Percentiles rank a stretch among this genome's conserved stretches.
Evolutionary conservation across 2,113 vertebrate genomes (phyloP).

Genomic region (Nibea albiflora): DNA sequence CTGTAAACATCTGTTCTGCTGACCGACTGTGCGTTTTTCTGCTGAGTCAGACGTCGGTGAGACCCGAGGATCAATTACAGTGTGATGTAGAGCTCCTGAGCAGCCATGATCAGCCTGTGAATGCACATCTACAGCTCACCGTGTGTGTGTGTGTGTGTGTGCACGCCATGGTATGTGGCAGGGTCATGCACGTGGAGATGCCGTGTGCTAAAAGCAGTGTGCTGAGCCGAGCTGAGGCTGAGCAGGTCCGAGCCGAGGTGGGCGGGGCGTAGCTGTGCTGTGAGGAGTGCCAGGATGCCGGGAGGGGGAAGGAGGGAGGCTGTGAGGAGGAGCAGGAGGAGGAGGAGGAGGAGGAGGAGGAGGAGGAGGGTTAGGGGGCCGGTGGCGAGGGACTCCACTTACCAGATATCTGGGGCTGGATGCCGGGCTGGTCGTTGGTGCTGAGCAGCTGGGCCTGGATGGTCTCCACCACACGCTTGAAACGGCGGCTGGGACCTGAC

Average conservation of each 20-base stretch:
- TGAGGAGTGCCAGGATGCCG: constrained; percentile 61
- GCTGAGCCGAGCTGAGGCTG: constrained; percentile 43
- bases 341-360: constrained; percentile 12
- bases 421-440: constrained; percentile 92
- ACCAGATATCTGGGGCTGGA: constrained; percentile 94
- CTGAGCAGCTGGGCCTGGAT: constrained; percentile 98
- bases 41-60: constrained; percentile 21
- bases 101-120: background rate
- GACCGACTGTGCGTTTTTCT: background rate
- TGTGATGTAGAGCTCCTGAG: constrained; percentile 10
- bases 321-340: constrained; percentile 7
- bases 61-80: background rate
- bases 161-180: constrained; percentile 59
- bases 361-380: background rate
- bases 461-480: constrained; percentile 98
- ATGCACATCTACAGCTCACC: background rate
- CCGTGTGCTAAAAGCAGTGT: constrained; percentile 68
- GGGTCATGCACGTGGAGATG: constrained; percentile 77
- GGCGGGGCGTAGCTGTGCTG: constrained; percentile 42
- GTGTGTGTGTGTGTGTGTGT: constrained; percentile 27
- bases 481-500: constrained; percentile 96
- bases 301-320: constrained; percentile 7
- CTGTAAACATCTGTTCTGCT: background rate
- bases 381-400: constrained; percentile 75
- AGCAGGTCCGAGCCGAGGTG: constrained; percentile 38